phyloP scores from a whole-genome alignment of 1,140 invertebrate species.

The Onthophagus taurus region DNA sequence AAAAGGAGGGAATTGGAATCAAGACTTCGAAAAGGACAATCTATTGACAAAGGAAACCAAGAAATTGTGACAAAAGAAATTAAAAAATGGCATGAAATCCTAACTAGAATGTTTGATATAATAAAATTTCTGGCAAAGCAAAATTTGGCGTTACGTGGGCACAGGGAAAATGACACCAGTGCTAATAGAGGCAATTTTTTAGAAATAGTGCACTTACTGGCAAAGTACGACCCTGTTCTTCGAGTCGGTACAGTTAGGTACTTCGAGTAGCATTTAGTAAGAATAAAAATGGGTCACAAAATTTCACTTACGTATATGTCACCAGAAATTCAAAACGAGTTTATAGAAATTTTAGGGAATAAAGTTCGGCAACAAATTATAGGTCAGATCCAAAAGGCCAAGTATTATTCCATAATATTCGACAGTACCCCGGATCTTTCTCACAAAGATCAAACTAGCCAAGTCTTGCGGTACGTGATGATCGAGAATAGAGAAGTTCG shows the following conservation, averaged over 20 bases:
- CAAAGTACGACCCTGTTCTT: slow-evolving; percentile 20
- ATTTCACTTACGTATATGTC: slow-evolving; percentile 21
- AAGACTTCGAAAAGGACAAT: background rate
- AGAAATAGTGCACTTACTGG: slow-evolving; percentile 22
- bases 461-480: slow-evolving; percentile 18
- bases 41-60: slow-evolving; percentile 11
- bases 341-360: slow-evolving; percentile 21
- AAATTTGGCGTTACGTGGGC: slow-evolving; percentile 30
- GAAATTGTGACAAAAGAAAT: slow-evolving; percentile 1
- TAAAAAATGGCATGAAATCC: slow-evolving; percentile 21
- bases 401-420: slow-evolving; percentile 24
- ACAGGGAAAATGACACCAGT: slow-evolving; percentile 22
- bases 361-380: slow-evolving; percentile 19
- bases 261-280: too few species aligned
- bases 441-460: slow-evolving; percentile 10
- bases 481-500: slow-evolving; percentile 15
- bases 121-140: slow-evolving; percentile 27
- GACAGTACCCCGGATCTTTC: slow-evolving; percentile 16
- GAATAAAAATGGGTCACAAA: slow-evolving; percentile 15
- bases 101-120: slow-evolving; percentile 25
- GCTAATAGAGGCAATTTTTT: slow-evolving; percentile 30
- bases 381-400: slow-evolving; percentile 21
- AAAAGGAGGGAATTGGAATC: slow-evolving; percentile 3
- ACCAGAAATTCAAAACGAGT: slow-evolving; percentile 25
- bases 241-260: slow-evolving; percentile 17